Base-by-base conservation (phyloP, 2,797 vertebrate genomes). In the Melanotaenia boesemani region DNA sequence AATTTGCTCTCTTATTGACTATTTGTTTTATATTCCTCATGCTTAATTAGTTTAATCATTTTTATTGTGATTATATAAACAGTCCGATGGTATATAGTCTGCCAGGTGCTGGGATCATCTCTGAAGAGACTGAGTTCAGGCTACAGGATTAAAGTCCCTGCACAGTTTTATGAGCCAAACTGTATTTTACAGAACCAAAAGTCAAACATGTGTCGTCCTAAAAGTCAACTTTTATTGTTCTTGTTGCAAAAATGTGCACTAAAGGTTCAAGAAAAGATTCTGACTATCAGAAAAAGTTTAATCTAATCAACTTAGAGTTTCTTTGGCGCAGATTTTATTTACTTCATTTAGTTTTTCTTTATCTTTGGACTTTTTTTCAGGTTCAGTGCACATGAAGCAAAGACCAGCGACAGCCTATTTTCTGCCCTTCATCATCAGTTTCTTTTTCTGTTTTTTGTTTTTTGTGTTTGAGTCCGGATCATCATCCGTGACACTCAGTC, bases 401-500 rank as follows among this genome's bases (percentile, higher is more conserved):
- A 2, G 54, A 66, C 48, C 65, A 59, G 60, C 62, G 61, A 37
- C 67, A 11, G 20, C 28, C 8, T 50, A 44, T 26, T 37, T 55
- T 57, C 34, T 55, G 28, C 55, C 64, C 36, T 9, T 37, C 36
- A 37, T 64, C 59, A 30, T 67, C 52, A 16, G 61, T 39, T 55
- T 77, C 63, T 63, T 16, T 56, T 41, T 65, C 41, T 13, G 6
- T 44, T 44, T 50, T 44, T 34, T 16, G 30, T 28, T 28, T 28
- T 28, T 26, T 11, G 28, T 48, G 36, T 67, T 56, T 69, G 56
- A 69, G 24, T 67, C 64, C 28, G 0, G 61, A 50, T 18, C 62
- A 16, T 59, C 13, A 13, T 68, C 59, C 26, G 24, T 62, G 65
- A 75, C 63, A 57, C 69, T 64, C 55, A 0, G 67, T 84, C 82